These are phyloP conservation scores for Galemys pyrenaicus DNA, from an alignment of 2,113 vertebrate species.

Conservation along the genomic window DNA sequence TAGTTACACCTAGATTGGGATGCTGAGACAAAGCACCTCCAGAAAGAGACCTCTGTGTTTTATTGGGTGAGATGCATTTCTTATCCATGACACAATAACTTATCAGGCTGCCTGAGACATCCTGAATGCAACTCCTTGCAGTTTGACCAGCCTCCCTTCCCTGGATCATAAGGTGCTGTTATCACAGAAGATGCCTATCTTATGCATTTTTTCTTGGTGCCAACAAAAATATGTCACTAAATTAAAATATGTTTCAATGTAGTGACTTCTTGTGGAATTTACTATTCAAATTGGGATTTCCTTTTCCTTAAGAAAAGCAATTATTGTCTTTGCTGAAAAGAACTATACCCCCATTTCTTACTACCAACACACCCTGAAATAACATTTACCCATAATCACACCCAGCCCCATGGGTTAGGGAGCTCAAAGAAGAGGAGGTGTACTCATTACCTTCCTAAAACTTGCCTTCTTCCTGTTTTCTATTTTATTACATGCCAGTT, in stretches of 20 bases:
- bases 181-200: background rate
- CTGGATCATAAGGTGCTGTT: background rate
- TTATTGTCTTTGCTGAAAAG: background rate
- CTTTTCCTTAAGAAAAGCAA: background rate
- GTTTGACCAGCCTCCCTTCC: background rate
- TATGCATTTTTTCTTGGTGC: background rate
- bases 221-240: background rate
- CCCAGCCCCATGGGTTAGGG: background rate
- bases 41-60: background rate
- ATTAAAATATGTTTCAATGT: background rate
- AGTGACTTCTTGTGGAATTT: background rate
- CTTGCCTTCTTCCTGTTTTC: background rate
- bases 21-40: background rate
- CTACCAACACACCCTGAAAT: background rate
- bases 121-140: background rate
- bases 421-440: background rate
- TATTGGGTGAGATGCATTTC: background rate
- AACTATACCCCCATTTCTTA: background rate
- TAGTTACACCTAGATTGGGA: background rate
- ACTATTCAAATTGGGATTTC: background rate
- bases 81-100: background rate
- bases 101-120: background rate
- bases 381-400: background rate
- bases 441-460: background rate
- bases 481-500: background rate